Percentiles rank a stretch among this genome's conserved stretches.
Evolutionary conservation across 2,113 vertebrate species (phyloP).

Genomic region (Siniperca chuatsi): DNA sequence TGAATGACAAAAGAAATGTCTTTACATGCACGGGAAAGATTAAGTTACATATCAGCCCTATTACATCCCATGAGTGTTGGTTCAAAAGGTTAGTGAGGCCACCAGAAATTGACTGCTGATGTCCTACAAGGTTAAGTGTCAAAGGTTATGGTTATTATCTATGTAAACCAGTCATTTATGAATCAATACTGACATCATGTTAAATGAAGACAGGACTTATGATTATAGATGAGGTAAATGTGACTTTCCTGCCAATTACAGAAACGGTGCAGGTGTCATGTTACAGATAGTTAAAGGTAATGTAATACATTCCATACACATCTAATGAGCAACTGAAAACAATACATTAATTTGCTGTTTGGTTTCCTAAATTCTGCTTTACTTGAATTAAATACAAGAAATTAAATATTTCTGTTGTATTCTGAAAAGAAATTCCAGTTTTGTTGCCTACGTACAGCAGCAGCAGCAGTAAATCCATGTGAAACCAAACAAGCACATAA

Average conservation of each 20-base stretch:
- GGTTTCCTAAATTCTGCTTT: not conserved
- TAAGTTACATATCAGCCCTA: not conserved
- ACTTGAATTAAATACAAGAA: conserved; percentile 9
- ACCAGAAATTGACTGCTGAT: conserved; percentile 26
- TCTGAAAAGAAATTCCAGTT: conserved; percentile 27
- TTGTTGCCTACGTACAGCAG: not conserved
- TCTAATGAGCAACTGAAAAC: not conserved
- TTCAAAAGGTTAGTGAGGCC: conserved; percentile 49
- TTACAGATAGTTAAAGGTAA: not conserved
- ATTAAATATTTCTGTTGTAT: conserved; percentile 16
- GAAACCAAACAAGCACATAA: conserved; percentile 52
- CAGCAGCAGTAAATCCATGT: conserved; percentile 22
- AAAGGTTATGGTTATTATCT: conserved; percentile 22
- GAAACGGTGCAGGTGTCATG: not conserved
- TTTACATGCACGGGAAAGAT: conserved; percentile 5
- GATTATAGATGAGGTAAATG: conserved; percentile 34
- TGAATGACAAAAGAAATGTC: conserved; percentile 30
- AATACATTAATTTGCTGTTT: not conserved
- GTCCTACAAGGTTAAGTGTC: conserved; percentile 14
- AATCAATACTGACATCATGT: conserved; percentile 26
- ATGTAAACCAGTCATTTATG: conserved; percentile 33
- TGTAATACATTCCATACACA: not conserved
- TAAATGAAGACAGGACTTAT: not conserved
- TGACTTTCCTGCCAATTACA: not conserved
- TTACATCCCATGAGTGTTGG: conserved; percentile 11